Evolutionary conservation across 2,888 invertebrate species (phyloP).

Genomic region (Callinectes sapidus): DNA sequence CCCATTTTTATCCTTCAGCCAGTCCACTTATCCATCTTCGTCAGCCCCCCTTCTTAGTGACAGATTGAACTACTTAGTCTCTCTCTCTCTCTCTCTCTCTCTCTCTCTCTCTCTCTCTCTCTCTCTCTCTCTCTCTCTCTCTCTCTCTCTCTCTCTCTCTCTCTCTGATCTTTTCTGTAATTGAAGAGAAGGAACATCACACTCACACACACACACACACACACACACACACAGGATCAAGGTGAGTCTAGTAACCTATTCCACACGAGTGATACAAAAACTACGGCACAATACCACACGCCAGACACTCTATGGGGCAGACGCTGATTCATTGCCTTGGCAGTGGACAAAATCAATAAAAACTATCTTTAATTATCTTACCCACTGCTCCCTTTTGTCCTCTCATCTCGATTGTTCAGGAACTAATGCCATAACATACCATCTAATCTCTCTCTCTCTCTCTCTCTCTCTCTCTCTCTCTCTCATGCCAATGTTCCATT

Average conservation of each 20-base stretch:
- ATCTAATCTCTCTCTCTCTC: not conserved
- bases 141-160: not conserved
- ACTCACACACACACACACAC: not conserved
- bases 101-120: conserved; percentile 20
- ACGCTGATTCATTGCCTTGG: not conserved
- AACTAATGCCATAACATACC: not conserved
- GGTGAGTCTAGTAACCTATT: not conserved
- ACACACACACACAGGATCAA: not conserved
- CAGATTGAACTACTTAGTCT: not conserved
- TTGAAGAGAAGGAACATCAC: not conserved
- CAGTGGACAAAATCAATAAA: not conserved
- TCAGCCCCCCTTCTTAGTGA: not conserved
- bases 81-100: conserved; percentile 25
- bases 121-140: conserved; percentile 20
- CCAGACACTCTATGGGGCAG: not conserved
- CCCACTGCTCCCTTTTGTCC: not conserved
- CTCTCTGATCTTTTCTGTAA: not conserved
- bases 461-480: not conserved
- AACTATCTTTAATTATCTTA: not conserved
- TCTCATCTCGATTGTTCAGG: not conserved
- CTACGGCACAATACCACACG: not conserved
- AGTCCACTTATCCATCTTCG: not conserved
- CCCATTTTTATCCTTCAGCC: not conserved
- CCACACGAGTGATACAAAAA: not conserved
- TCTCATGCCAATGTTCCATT: not conserved